Evolutionary conservation across 2,888 invertebrate genomes (phyloP).

Genomic region (Theretra japonica): DNA sequence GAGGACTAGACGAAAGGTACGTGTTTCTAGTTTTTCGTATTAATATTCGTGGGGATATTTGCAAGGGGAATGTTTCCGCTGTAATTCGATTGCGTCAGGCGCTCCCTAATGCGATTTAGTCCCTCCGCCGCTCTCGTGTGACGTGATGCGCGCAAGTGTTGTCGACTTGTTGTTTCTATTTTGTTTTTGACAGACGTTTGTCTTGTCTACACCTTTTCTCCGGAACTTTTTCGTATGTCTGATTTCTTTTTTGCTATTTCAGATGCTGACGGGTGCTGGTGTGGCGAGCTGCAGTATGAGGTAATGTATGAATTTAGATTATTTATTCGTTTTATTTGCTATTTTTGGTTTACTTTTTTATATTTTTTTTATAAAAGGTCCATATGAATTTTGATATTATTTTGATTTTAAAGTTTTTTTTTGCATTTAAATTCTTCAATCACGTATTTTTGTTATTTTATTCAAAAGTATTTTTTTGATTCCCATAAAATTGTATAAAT

Average conservation of each 20-base stretch:
- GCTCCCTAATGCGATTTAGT: slow-evolving; percentile 67
- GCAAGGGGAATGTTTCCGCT: slow-evolving; percentile 32
- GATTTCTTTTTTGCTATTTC: slow-evolving; percentile 53
- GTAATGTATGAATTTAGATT: slow-evolving; percentile 58
- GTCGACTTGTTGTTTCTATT: slow-evolving; percentile 78
- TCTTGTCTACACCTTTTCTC: slow-evolving; percentile 38
- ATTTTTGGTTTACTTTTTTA: slow-evolving; percentile 23
- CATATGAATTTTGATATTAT: neutral
- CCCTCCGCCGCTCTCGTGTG: slow-evolving; percentile 58
- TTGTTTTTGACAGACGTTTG: slow-evolving; percentile 60
- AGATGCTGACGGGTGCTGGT: slow-evolving; percentile 48
- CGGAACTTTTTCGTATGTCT: slow-evolving; percentile 35
- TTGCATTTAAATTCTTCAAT: too few species aligned
- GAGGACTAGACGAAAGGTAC: slow-evolving; percentile 24
- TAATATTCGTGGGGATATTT: neutral
- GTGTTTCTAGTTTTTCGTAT: neutral
- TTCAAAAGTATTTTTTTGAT: too few species aligned
- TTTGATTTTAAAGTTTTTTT: too few species aligned
- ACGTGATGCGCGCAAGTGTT: slow-evolving; percentile 74
- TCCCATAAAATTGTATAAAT: too few species aligned
- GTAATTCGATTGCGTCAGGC: slow-evolving; percentile 71
- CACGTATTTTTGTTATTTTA: too few species aligned
- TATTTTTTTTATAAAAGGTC: neutral
- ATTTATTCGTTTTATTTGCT: slow-evolving; percentile 34
- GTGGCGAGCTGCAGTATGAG: slow-evolving; percentile 38